Evolutionary conservation across 2,888 invertebrate genomes (phyloP), one percentile per base, ranked within the genome.

Genomic region (Ptilodon capucinus): DNA sequence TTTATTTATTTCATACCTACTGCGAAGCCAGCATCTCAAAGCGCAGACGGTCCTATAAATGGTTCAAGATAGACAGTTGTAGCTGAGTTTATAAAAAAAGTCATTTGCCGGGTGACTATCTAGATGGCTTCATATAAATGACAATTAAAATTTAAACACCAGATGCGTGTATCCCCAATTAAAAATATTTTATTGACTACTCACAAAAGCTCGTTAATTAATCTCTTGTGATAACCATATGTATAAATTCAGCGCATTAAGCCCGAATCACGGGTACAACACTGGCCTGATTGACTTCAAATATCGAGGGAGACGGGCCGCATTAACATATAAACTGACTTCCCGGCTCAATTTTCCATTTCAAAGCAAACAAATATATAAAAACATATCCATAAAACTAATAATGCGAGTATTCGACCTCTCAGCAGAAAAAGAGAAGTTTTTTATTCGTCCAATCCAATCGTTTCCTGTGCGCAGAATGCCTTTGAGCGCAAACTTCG

Each of bases 401-500:
- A 17, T 35, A 35, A 17, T 35, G 16, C 16, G 34, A 0, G 8
- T 30, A 8, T n/a, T 34, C 34, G 14, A 16, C 14, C 14, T 34
- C 16, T 16, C 16, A 34, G n/a, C 5, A 34, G 16, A 30, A 34
- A 16, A 35, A 35, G 1, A 56, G 50, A 42, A 56, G 60, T 61
- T 62, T 64, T 55, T 64, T 64, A 60, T 76, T 71, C 64, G 60
- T 66, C 63, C 65, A 68, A 72, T 71, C 64, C 68, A 71, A 74
- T 73, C 64, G 60, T 62, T 73, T 70, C 60, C 68, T 63, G 58
- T 57, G 55, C 60, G 64, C 67, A 57, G 64, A 76, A 74, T 71
- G 71, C 76, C 76, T 84, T 81, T 84, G 82, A 83, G 79, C 73
- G 70, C 63, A 62, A 74, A 76, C 72, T 71, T 60, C 65, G 73